Evolutionary conservation across 2,113 vertebrate genomes (phyloP), one percentile per base, ranked within the genome.

Genomic region (Catagonus wagneri): DNA sequence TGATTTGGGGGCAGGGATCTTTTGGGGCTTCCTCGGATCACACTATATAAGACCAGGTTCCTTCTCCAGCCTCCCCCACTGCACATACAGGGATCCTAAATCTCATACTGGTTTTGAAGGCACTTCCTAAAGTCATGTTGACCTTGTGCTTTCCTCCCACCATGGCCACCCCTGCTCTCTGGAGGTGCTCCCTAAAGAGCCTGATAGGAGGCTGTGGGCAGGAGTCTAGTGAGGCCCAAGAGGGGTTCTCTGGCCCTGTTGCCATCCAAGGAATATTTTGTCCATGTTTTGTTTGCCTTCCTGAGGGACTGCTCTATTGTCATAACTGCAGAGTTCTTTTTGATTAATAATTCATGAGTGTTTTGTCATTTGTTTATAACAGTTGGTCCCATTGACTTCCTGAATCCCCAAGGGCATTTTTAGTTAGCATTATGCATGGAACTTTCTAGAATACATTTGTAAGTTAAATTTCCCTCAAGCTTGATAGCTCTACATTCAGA

Each of bases 361-460:
- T 83, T 90, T 95, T 96, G 76, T 84, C 90, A 90, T 95, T 96
- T 69, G 83, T 95, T 95, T 85, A 32, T 95, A 94, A 87, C 54
- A n/a, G 60, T 75, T 83, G 52, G 27, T 92, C 36, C 75, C 90
- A 44, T 44, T 96, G 89, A 68, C 58, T 95, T 96, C 44, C 84
- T 95, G 61, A 76, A 86, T 93, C 52, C 76, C 61, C 85, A 83
- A 85, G 52, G 56, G 14, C 58, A 65, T 93, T 95, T 94, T 88
- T 75, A 87, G 63, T 96, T 95, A 96, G 72, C 66, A 68, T 96
- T 94, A 75, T 75, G 6, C 50, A 14, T 81, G 50, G 63, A 83
- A 89, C 79, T 94, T 93, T 89, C 76, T 94, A 76, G 85, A 94
- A 78, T 72, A 89, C 34, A 71, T 80, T 76, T 74, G n/a, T 66